These are phyloP conservation scores for Hestina assimilis DNA, from an alignment of 1,140 invertebrate species.

Conservation along the genomic window DNA sequence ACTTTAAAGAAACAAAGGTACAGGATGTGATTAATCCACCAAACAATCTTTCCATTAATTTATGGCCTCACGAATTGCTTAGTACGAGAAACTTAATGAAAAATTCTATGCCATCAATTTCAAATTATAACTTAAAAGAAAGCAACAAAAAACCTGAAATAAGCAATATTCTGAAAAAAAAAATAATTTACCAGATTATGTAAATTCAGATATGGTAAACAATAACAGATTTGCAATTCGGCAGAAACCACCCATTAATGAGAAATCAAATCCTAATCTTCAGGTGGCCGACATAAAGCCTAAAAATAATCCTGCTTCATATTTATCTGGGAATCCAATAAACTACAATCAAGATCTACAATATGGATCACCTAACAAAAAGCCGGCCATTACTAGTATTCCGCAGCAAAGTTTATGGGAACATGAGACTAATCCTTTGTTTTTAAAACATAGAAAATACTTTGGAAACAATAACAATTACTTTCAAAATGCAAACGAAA, in stretches of 20 bases:
- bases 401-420: constrained; percentile 1
- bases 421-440: constrained; percentile 12
- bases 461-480: constrained; percentile 20
- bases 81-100: constrained; percentile 11
- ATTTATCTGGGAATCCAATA: not conserved
- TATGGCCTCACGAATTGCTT: constrained; percentile 37
- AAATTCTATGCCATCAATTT: not conserved
- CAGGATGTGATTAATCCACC: constrained; percentile 22
- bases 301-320: not conserved
- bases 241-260: not conserved
- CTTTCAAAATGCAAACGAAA: constrained; percentile 17
- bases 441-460: constrained; percentile 25
- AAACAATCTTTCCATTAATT: constrained; percentile 46
- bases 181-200: not conserved
- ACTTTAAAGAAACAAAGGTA: constrained; percentile 9
- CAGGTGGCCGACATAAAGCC: not conserved
- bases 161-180: not conserved
- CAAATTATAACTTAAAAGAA: not conserved
- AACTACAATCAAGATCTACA: not conserved
- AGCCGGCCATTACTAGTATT: not conserved
- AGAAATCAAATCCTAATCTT: not conserved
- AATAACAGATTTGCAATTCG: not conserved
- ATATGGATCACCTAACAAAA: not conserved
- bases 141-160: not conserved
- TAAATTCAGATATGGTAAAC: not conserved